Base-by-base conservation (phyloP, 2,797 vertebrate genomes). In the Apodemus agrarius region DNA sequence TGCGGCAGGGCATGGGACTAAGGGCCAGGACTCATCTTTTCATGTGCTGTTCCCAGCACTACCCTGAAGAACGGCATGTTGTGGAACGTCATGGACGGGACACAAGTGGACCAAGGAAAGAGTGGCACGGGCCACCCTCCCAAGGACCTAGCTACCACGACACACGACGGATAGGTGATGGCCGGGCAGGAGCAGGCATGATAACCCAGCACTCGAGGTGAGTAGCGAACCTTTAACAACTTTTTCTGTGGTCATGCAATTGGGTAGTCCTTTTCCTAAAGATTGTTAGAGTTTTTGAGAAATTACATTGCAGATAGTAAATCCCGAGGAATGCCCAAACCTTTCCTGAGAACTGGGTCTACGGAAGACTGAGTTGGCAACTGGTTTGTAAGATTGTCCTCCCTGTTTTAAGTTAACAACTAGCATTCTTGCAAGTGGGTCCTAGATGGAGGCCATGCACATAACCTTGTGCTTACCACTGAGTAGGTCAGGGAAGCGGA, bases 21-120 rank as follows among this genome's bases (percentile, higher is more conserved):
- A 5, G 22, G 86, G 6, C 85, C 10, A 7, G 89, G 40, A 86
- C 69, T 84, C 81, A 69, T 67, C 43, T 92, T 80, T 88, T 82
- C 29, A 54, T 72, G 2, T 86, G 40, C 43, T 82, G 0, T 82
- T 91, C 43, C 94, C 3, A 99, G 99, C 99, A 99, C 67, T 99
- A 99, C 90, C 98, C 98, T 1, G 99, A 99, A 21, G 99, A 99
- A 21, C 99, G 99, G 40, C 99, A 99, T 5, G 99, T 99, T 22
- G 99, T 99, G 65, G 99, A 99, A 92, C 99, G 99, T 59, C 99
- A 99, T 3, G 98, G 99, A 94, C 98, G 99, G 72, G 99, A 99
- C 76, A 98, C 98, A 79, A 97, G 97, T 82, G 99, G 99, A 93
- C 99, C 99, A 98, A 99, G 99, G 95, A 99, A 99, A 98, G 99